Evolutionary conservation across 2,113 vertebrate species (phyloP).

Genomic region (Cinclus cinclus): DNA sequence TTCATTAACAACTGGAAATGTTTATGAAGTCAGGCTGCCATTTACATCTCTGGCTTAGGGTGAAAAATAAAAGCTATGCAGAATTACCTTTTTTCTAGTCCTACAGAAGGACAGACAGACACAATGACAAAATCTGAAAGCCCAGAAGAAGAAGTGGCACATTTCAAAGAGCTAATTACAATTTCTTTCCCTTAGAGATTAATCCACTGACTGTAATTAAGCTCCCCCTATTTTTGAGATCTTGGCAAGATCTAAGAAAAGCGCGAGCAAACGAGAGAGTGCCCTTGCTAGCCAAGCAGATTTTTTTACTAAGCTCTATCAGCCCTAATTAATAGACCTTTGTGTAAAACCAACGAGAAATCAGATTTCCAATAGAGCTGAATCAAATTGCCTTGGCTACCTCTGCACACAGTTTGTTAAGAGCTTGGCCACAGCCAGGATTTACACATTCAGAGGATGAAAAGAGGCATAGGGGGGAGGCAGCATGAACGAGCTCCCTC

Average conservation of each 20-base stretch:
- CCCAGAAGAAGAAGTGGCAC: constrained; percentile 73
- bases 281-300: constrained; percentile 77
- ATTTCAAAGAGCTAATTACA: constrained; percentile 81
- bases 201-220: constrained; percentile 82
- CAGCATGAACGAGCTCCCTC: neutral
- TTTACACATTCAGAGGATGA: constrained; percentile 34
- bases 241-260: constrained; percentile 82
- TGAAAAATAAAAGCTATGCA: constrained; percentile 70
- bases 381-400: constrained; percentile 73
- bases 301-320: constrained; percentile 77
- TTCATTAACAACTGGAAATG: constrained; percentile 63
- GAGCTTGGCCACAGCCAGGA: constrained; percentile 12
- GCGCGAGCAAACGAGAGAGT: constrained; percentile 47
- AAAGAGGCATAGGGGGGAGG: neutral
- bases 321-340: constrained; percentile 81
- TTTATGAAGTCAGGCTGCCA: constrained; percentile 67
- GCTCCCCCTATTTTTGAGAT: constrained; percentile 76
- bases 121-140: constrained; percentile 73
- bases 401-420: constrained; percentile 55
- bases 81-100: constrained; percentile 70
- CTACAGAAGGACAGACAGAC: constrained; percentile 70
- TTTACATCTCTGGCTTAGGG: constrained; percentile 62
- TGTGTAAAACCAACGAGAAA: constrained; percentile 76
- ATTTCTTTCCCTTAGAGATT: constrained; percentile 78
- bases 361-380: constrained; percentile 75